Conservation (phyloP, 2,797 vertebrate genomes). For the Chelon labrosus region DNA sequence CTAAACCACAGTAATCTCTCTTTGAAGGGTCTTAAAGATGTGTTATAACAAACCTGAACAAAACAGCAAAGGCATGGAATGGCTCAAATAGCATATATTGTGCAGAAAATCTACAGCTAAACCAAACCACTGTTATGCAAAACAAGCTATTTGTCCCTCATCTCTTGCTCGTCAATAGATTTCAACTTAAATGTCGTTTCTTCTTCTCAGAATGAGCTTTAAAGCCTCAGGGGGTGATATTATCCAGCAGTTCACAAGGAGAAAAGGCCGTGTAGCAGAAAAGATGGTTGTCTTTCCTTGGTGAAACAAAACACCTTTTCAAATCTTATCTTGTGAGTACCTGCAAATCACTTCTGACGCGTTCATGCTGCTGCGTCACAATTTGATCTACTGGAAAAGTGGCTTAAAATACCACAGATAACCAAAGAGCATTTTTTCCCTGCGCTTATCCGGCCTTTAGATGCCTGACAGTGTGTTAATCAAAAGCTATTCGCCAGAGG, state of each 20-base stretch:
- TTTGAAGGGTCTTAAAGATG: slow-evolving; percentile 1
- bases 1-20: neutral
- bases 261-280: no score
- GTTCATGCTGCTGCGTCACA: slow-evolving; percentile 23
- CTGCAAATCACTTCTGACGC: neutral
- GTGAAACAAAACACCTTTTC: slow-evolving; percentile 6
- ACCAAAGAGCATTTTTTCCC: neutral
- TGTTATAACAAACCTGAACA: slow-evolving; percentile 4
- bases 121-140: neutral
- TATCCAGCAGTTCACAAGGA: no score
- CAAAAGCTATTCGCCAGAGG: slow-evolving; percentile 17
- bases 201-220: neutral
- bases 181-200: no score
- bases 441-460: slow-evolving; percentile 1
- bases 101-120: neutral
- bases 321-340: slow-evolving; percentile 12
- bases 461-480: slow-evolving; percentile 39
- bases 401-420: slow-evolving; percentile 31
- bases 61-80: neutral
- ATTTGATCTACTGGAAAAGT: slow-evolving; percentile 2
- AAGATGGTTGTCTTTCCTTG: no score
- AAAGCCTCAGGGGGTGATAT: no score
- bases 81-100: neutral
- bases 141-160: neutral
- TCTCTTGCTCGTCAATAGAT: no score